Conservation (phyloP, 2,888 invertebrate genomes). For the Coenonympha arcania region DNA sequence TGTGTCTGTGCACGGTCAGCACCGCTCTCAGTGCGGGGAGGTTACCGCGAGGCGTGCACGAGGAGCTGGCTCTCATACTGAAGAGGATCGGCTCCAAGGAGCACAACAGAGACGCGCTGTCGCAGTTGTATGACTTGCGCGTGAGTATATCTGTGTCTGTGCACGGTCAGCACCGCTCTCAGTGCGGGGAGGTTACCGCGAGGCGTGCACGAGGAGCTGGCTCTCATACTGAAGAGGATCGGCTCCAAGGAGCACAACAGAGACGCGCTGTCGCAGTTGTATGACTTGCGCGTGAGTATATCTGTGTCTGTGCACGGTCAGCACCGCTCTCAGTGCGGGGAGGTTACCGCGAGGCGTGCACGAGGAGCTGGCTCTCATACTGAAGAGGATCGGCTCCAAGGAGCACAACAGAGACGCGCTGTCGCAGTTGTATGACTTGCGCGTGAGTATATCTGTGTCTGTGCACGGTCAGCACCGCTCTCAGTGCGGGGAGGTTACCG, state of each 20-base stretch:
- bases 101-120: conserved; percentile 86
- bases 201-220: conserved; percentile 87
- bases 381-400: no score
- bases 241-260: conserved; percentile 89
- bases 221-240: conserved; percentile 92
- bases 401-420: no score
- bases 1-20: conserved; percentile 54
- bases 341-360: no score
- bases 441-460: no score
- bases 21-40: conserved; percentile 46
- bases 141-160: conserved; percentile 40
- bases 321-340: no score
- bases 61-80: conserved; percentile 89
- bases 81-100: conserved; percentile 93
- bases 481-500: no score
- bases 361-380: no score
- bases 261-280: conserved; percentile 85
- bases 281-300: conserved; percentile 77
- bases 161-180: conserved; percentile 47
- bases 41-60: conserved; percentile 86
- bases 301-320: no score
- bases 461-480: no score
- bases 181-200: conserved; percentile 76
- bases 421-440: no score
- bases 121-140: conserved; percentile 84